A percentile compares a stretch with the other conserved stretches of the same genome.
Evolutionary conservation across 2,888 invertebrate species (phyloP).

Genomic region (Peribatodes rhomboidaria): DNA sequence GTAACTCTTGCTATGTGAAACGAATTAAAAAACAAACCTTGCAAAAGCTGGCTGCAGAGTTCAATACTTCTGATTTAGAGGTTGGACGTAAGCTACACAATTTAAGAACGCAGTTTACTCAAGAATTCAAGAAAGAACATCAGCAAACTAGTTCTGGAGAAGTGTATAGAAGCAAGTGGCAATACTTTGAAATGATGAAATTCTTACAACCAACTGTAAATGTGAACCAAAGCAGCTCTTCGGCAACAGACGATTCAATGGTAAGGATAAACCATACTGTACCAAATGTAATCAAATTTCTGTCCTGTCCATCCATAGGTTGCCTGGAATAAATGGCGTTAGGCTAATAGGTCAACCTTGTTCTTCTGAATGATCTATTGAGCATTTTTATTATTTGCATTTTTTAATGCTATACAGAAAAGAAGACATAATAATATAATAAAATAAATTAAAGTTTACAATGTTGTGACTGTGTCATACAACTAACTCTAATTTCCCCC

Average conservation of each 20-base stretch:
- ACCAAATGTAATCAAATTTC: no score
- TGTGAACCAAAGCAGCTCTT: constrained; percentile 8
- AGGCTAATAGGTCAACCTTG: no score
- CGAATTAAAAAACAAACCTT: not conserved
- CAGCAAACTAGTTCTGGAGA: constrained; percentile 10
- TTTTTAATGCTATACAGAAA: no score
- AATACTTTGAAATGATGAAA: constrained; percentile 17
- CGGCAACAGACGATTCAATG: constrained; percentile 19
- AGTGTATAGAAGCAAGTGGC: constrained; percentile 17
- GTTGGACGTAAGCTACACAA: constrained; percentile 11
- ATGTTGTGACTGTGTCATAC: no score
- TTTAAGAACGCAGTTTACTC: constrained; percentile 13
- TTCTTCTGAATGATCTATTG: no score
- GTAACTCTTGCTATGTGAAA: constrained; percentile 4
- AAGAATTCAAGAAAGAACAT: constrained; percentile 12
- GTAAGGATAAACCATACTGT: no score
- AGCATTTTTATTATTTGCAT: no score
- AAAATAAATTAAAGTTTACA: no score
- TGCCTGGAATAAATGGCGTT: no score
- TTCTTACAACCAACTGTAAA: constrained; percentile 9
- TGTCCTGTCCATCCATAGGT: no score
- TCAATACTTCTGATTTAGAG: constrained; percentile 4
- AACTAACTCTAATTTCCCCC: no score
- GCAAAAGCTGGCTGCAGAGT: constrained; percentile 4
- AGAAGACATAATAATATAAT: no score